Evolutionary conservation across 2,113 vertebrate genomes (phyloP), one percentile per base, ranked within the genome.

Genomic region (Empidonax alnorum): DNA sequence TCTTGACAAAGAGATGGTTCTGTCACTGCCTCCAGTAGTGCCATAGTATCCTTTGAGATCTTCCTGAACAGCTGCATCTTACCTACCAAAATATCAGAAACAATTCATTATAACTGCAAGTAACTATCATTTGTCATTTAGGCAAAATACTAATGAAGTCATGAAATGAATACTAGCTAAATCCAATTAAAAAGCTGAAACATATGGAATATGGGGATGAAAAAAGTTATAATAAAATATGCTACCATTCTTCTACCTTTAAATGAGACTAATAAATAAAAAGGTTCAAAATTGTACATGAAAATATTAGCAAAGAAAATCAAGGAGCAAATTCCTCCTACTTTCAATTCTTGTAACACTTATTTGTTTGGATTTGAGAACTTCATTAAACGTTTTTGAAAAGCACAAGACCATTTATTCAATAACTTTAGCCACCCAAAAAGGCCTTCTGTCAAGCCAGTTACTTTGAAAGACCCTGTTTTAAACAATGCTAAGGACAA

Each of bases 1-100:
- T 98, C 98, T 56, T 76, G 10, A 58, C 84, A 94, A 63, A 97
- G 28, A 24, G 94, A 53, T 0, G 97, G 97, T 19, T 97, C 58
- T 7, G 96, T 87, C 7, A 96, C 97, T 9, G 90, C 46, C 53
- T 81, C 62, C 46, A 98, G 94, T 14, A 96, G 49, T 6, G 72
- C 31, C 95, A 97, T 39, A 1, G 96, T 98, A 16, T 75, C 47
- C 33, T 49, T 6, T 1, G 97, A 94, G 24, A 98, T 95, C 28
- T 47, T 98, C 63, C 6, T 72, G n/a, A 83, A 66, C 2, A 98
- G 89, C 46, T 17, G 58, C 3, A 31, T 77, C 71, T 95, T 94
- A 92, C 97, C 98, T 98, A 78, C 3, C 63, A 90, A 90, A 76
- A 75, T 16, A 90, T 3, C 24, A 59, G 8, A 41, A 67, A 69